Percentiles rank a stretch among this genome's conserved stretches.
Conservation (phyloP, 2,888 invertebrate species). For the Tinea trinotella region DNA sequence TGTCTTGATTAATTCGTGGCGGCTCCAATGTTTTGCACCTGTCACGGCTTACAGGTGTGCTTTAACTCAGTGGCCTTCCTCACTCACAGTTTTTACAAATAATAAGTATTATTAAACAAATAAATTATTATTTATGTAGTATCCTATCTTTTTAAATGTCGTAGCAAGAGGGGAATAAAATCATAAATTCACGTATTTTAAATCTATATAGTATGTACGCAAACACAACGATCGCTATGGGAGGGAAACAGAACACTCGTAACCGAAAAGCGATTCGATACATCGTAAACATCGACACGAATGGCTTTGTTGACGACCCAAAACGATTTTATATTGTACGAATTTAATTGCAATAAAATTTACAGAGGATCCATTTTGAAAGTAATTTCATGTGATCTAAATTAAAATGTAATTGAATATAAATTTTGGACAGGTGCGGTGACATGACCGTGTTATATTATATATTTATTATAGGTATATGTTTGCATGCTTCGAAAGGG, state of each 20-base stretch:
- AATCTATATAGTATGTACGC: background rate
- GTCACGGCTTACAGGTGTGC: too few species aligned
- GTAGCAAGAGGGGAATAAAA: background rate
- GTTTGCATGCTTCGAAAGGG: too few species aligned
- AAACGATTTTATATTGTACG: conserved; percentile 24
- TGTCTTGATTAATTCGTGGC: too few species aligned
- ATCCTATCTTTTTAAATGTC: background rate
- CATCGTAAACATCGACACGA: conserved; percentile 17
- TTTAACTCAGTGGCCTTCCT: too few species aligned
- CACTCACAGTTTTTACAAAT: too few species aligned
- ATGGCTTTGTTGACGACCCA: conserved; percentile 22
- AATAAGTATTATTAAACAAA: too few species aligned
- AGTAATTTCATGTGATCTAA: conserved; percentile 15
- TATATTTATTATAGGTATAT: too few species aligned
- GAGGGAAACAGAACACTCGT: conserved; percentile 3
- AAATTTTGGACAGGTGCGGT: conserved; percentile 19
- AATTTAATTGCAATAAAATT: conserved; percentile 23
- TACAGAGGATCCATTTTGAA: conserved; percentile 16
- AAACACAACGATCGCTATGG: background rate
- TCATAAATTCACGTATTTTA: background rate
- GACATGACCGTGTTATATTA: too few species aligned
- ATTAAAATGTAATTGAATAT: conserved; percentile 20
- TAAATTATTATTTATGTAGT: background rate
- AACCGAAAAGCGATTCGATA: conserved; percentile 9
- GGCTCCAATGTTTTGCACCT: too few species aligned